Evolutionary conservation across 2,888 invertebrate genomes (phyloP).

Genomic region (Furcula furcula): DNA sequence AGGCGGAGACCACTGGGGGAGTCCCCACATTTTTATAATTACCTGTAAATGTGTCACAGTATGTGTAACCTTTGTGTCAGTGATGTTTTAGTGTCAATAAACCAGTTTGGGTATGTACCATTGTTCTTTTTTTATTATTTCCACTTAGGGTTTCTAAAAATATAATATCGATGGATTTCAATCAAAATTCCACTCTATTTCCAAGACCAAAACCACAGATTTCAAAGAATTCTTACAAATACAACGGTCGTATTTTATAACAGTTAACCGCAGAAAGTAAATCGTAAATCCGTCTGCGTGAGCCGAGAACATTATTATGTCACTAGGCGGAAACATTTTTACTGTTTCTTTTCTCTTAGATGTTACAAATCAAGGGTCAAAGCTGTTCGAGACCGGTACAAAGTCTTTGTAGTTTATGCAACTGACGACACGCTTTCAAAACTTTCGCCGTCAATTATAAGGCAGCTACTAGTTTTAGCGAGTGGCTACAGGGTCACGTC

Average conservation of each 20-base stretch:
- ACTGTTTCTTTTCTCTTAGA: conserved; percentile 28
- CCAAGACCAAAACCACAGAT: conserved; percentile 12
- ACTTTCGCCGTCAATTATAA: conserved; percentile 67
- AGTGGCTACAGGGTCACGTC: conserved; percentile 29
- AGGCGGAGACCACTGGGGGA: no score
- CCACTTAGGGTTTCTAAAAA: no score
- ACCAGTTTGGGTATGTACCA: no score
- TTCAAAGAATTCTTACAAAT: conserved; percentile 5
- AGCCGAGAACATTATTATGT: conserved; percentile 50
- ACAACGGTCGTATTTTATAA: conserved; percentile 41
- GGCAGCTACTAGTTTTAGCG: conserved; percentile 42
- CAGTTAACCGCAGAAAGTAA: conserved; percentile 58
- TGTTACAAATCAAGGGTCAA: conserved; percentile 23
- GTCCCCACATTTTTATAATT: no score
- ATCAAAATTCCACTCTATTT: conserved; percentile 25
- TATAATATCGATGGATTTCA: conserved; percentile 47
- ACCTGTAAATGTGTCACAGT: no score
- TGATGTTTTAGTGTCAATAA: no score
- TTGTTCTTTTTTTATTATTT: no score
- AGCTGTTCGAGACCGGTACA: conserved; percentile 13
- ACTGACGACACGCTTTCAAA: conserved; percentile 47
- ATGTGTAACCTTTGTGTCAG: no score
- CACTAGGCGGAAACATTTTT: conserved; percentile 41
- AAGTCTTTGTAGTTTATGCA: conserved; percentile 39
- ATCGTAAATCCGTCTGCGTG: conserved; percentile 50